A percentile compares a stretch with the other conserved stretches of the same genome.
Conservation (phyloP, 2,113 vertebrate species). For the Syngnathoides biaculeatus region DNA sequence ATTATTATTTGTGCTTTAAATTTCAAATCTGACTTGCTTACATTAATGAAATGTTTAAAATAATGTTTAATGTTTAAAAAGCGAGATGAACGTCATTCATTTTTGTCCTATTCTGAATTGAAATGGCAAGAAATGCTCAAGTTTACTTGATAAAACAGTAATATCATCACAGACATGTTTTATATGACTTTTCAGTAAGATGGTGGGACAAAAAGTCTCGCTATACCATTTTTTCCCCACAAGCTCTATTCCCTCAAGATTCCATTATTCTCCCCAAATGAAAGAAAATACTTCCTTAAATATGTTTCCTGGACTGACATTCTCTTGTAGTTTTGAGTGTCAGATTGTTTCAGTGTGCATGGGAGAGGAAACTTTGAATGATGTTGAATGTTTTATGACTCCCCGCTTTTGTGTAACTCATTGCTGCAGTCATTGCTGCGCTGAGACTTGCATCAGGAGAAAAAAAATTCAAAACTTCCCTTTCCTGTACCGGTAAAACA, state of each 20-base stretch:
- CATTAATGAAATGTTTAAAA: too few relatives aligned
- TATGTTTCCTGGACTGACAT: slow-evolving; percentile 53
- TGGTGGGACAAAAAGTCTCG: background rate
- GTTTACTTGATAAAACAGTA: background rate
- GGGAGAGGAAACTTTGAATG: slow-evolving; percentile 65
- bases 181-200: slow-evolving; percentile 3
- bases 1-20: too few relatives aligned
- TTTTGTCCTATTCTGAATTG: background rate
- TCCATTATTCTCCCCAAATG: slow-evolving; percentile 28
- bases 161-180: slow-evolving; percentile 12
- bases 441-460: slow-evolving; percentile 40
- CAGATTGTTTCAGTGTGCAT: slow-evolving; percentile 65
- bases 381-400: slow-evolving; percentile 78
- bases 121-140: background rate
- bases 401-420: slow-evolving; percentile 62
- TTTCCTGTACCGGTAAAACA: background rate
- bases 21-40: too few relatives aligned
- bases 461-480: background rate
- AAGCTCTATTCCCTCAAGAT: slow-evolving; percentile 26
- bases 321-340: slow-evolving; percentile 67
- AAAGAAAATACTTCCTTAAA: slow-evolving; percentile 51
- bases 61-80: too few relatives aligned
- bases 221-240: slow-evolving; percentile 24
- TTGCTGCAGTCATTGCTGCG: slow-evolving; percentile 29
- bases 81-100: background rate